Base-by-base conservation (phyloP, 2,113 vertebrate species). In the Vidua macroura region DNA sequence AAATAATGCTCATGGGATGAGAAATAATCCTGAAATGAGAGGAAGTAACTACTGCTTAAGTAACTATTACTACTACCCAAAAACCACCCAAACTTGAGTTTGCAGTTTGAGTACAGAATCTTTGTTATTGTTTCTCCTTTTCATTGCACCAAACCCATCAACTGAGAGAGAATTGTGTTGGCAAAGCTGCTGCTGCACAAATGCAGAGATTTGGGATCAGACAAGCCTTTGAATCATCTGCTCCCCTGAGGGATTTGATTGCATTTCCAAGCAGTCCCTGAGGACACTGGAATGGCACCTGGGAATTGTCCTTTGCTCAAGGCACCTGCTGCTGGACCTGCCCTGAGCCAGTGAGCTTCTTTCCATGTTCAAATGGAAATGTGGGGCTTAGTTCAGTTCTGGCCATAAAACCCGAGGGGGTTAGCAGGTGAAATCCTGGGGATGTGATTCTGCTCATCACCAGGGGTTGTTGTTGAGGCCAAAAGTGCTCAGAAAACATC, bases 371-470 rank as follows among this genome's bases (percentile, higher is more conserved):
- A 48, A 46, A 51, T 37, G 20, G 67, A 30, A 21, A 7, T 43
- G 4, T 2, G 7, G 23, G 15, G 11, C 0, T 39, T 33, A 6
- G 1, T 23, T 83, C 31, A 21, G 39, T 12, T 63, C 49, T 55
- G 75, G 46, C 6, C 8, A 1, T 6, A 15, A 51, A 41, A 60
- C 9, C 7, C 11, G 0, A 39, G 75, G 35, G 41, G 10, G 5
- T 24, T 35, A 5, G 17, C 23, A 4, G 33, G 37, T 56, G 72
- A 9, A 49, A 15, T 2, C 1, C 63, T 53, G 67, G 27, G 39
- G 72, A 10, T 15, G 27, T 5, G 67, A 2, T 44, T 52, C 46
- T 52, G 80, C 7, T 17, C 30, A 12, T 49, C 28, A 6, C 33
- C 2, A 6, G 48, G 28, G 43, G 15, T 25, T 39, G 25, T 10